Base-by-base conservation (phyloP, 2,888 invertebrate genomes). In the Heliconius ismenius region DNA sequence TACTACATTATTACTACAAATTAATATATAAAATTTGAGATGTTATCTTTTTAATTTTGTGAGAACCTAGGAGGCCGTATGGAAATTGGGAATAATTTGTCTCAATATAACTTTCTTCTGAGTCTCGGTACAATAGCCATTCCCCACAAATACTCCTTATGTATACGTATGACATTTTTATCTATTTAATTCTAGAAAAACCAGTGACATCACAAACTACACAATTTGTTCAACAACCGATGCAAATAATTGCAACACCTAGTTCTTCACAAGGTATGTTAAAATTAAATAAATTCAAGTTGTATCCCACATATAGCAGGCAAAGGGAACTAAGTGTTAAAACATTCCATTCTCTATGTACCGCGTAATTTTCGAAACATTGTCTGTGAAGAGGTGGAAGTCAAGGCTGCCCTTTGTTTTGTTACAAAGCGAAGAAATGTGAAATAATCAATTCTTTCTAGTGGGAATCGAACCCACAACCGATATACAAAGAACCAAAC, bases 161-260 rank as follows among this genome's bases (percentile, higher is more conserved):
- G 9, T 7, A 32, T n/a, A n/a, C 32, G 9, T 21, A n/a, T n/a
- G 9, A 32, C 32, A 32, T 60, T 60, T 10, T n/a, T 13, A 15
- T 24, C 9, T 18, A 24, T 39, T 70, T 73, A 18, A 65, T 68
- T 73, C 36, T 84, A 92, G 92, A 92, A 75, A 93, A 93, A 83
- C 81, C 89, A 13, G 87, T 93, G 18, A 82, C 86, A 0, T 83
- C 90, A 0, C 92, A 92, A 77, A 86, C 85, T 0, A 82, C 91
- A 1, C 94, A 94, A 79, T 94, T 82, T 64, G 88, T 94, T 43
- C 94, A 94, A 76, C 93, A 93, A 78, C 94, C 91, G 0, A 91
- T 94, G 91, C 94, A 94, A 83, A 85, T 94, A 18, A 94, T 94
- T 62, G 90, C 94, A 0, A 88, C 94, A 18, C 93, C 92, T 0